Evolutionary conservation across 1,140 invertebrate genomes (phyloP).

Genomic region (Lasaia peninsularis): DNA sequence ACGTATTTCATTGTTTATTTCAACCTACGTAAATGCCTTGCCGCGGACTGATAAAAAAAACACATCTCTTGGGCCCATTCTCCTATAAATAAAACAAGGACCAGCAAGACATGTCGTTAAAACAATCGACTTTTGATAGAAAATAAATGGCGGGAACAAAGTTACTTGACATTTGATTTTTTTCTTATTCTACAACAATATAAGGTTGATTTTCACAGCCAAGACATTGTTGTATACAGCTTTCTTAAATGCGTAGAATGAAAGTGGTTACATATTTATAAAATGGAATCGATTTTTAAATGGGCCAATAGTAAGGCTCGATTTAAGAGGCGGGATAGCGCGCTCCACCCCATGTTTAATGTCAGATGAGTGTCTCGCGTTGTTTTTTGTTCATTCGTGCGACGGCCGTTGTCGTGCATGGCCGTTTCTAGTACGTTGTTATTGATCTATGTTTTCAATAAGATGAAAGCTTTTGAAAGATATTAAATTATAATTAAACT

Average conservation of each 20-base stretch:
- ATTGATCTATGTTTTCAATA: conserved; percentile 2
- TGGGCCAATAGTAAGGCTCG: conserved; percentile 59
- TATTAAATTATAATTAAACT: not conserved
- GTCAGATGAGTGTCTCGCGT: conserved; percentile 58
- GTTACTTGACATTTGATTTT: conserved; percentile 28
- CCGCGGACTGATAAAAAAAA: conserved; percentile 46
- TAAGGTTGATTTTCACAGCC: conserved; percentile 23
- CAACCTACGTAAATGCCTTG: conserved; percentile 39
- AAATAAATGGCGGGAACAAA: conserved; percentile 35
- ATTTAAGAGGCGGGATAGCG: conserved; percentile 51
- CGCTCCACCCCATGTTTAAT: conserved; percentile 56
- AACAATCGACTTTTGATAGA: conserved; percentile 59
- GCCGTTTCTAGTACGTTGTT: conserved; percentile 16
- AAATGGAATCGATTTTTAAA: conserved; percentile 77
- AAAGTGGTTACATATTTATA: conserved; percentile 76
- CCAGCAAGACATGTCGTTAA: conserved; percentile 72
- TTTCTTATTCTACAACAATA: conserved; percentile 26
- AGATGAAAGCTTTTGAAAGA: not conserved
- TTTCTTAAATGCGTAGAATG: conserved; percentile 33
- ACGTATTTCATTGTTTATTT: conserved; percentile 62
- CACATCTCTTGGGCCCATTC: conserved; percentile 52
- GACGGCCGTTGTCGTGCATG: conserved; percentile 42
- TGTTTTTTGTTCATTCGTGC: conserved; percentile 65
- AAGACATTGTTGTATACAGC: conserved; percentile 19
- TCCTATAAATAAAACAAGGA: conserved; percentile 75